These are phyloP conservation scores for Alosa sapidissima DNA, from an alignment of 2,797 vertebrate genomes.

Conservation along the genomic window DNA sequence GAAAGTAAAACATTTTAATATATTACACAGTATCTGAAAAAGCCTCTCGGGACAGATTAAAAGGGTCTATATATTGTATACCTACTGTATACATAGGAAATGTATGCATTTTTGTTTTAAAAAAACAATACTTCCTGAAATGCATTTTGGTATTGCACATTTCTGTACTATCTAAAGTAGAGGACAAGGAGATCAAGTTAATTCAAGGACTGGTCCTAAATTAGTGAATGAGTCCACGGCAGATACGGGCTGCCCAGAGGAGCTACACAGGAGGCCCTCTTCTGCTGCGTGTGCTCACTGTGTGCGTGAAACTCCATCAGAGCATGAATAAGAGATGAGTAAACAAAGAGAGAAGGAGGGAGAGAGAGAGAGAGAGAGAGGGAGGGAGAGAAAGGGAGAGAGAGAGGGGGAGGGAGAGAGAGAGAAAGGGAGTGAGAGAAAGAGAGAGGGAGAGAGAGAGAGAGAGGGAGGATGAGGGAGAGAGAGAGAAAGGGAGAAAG, in stretches of 20 bases:
- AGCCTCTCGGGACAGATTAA: no score
- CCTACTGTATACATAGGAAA: background rate
- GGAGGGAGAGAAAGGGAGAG: background rate
- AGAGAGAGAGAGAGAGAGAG: background rate
- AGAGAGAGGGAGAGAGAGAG: background rate
- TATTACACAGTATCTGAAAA: no score
- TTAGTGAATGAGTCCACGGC: background rate
- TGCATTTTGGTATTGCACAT: background rate
- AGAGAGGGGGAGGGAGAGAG: background rate
- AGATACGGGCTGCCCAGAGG: background rate
- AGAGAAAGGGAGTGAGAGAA: background rate
- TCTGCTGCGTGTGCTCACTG: background rate
- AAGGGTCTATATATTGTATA: no score
- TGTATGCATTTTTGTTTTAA: no score
- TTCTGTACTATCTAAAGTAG: background rate
- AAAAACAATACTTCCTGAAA: background rate
- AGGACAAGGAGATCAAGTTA: background rate
- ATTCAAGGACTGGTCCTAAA: background rate
- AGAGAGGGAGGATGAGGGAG: background rate
- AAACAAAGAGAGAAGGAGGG: background rate
- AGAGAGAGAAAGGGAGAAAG: background rate
- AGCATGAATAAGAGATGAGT: slow-evolving; percentile 15
- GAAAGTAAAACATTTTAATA: no score
- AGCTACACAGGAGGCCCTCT: background rate
- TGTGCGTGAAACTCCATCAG: slow-evolving; percentile 15